Conservation (phyloP, 2,113 vertebrate species). For the Zapus hudsonius region DNA sequence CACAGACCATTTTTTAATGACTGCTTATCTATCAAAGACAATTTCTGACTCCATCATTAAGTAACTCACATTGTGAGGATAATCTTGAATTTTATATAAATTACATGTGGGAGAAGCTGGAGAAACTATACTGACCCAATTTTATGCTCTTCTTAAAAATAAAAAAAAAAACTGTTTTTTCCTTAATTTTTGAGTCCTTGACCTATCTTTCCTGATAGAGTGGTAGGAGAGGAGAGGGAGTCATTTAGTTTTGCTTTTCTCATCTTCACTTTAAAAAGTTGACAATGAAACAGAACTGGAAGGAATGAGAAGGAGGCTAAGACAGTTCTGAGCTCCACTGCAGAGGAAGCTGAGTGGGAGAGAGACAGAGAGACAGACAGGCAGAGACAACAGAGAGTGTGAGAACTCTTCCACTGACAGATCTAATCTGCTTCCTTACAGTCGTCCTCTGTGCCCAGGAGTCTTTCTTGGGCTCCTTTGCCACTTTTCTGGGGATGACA, state of each 20-base stretch:
- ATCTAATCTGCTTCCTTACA: not conserved
- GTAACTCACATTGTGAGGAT: not conserved
- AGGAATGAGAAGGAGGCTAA: not conserved
- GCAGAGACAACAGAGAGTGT: too few relatives aligned
- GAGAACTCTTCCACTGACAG: too few relatives aligned
- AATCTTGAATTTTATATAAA: constrained; percentile 19
- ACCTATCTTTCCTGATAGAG: not conserved
- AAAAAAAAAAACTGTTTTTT: not conserved
- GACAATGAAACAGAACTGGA: not conserved
- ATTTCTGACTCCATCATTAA: not conserved
- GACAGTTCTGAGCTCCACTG: not conserved
- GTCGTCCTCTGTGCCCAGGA: not conserved
- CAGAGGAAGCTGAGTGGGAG: not conserved
- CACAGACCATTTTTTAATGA: not conserved
- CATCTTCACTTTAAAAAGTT: not conserved
- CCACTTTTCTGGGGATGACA: not conserved
- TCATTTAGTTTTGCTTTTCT: not conserved
- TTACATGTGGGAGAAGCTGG: not conserved
- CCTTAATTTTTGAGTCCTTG: not conserved
- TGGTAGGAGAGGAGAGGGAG: constrained; percentile 27
- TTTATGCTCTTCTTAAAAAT: not conserved
- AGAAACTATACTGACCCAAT: not conserved
- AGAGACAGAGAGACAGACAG: not conserved
- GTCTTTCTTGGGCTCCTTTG: not conserved
- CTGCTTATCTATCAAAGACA: not conserved